Evolutionary conservation across 2,888 invertebrate species (phyloP).

Genomic region (Heterodera filipjevi): DNA sequence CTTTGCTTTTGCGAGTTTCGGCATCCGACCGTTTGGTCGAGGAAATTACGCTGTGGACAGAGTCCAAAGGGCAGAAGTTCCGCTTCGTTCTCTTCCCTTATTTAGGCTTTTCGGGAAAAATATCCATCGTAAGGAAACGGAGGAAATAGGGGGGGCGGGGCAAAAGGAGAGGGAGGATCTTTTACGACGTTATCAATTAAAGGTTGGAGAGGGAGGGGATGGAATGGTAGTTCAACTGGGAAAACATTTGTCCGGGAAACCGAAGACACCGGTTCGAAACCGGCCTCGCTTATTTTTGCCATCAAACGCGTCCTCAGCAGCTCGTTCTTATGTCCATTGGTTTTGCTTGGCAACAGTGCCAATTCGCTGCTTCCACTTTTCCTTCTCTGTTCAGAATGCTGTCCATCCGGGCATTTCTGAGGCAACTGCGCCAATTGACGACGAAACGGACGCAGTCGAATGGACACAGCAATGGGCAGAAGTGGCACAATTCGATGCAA

Average conservation of each 20-base stretch:
- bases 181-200: too few species aligned
- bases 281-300: too few species aligned
- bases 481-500: not conserved
- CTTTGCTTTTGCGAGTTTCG: conserved; percentile 13
- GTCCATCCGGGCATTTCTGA: conserved; percentile 12
- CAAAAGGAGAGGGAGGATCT: too few species aligned
- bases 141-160: not conserved
- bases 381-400: not conserved
- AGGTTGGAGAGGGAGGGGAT: too few species aligned
- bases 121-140: not conserved
- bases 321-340: too few species aligned
- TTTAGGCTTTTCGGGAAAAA: conserved; percentile 17
- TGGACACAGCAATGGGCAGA: conserved; percentile 17
- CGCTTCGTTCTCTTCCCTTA: conserved; percentile 8
- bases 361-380: not conserved
- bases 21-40: not conserved
- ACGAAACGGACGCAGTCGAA: conserved; percentile 5
- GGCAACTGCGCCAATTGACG: not conserved
- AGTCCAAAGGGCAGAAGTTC: not conserved
- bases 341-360: not conserved
- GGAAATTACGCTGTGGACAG: conserved; percentile 20
- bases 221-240: too few species aligned
- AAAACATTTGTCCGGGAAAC: too few species aligned
- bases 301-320: too few species aligned
- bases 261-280: too few species aligned